Conservation (phyloP, 2,113 vertebrate species). For the Chionomys nivalis region DNA sequence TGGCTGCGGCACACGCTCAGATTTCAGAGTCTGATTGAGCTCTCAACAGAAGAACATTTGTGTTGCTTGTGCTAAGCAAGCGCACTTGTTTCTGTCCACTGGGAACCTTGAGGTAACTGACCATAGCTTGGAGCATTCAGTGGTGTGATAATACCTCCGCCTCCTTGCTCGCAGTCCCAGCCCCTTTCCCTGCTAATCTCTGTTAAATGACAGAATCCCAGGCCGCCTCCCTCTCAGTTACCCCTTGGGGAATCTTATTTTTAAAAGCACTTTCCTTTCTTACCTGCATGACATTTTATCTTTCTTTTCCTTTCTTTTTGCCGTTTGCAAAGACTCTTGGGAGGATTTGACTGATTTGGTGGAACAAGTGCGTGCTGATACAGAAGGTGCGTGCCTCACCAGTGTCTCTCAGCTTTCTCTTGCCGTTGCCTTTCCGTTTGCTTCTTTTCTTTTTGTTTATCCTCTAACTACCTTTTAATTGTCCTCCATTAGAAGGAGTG, state of each 20-base stretch:
- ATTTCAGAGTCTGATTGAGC: conserved; percentile 6
- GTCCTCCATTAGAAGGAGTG: conserved; percentile 57
- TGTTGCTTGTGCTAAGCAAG: not conserved
- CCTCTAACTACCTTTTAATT: conserved; percentile 73
- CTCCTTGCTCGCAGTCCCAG: not conserved
- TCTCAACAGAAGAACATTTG: conserved; percentile 16
- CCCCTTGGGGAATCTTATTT: conserved; percentile 80
- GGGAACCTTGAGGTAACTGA: not conserved
- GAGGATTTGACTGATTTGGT: conserved; percentile 97
- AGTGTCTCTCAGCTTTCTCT: conserved; percentile 83
- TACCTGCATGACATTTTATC: conserved; percentile 91
- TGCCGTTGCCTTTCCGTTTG: not conserved
- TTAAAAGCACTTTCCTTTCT: conserved; percentile 85
- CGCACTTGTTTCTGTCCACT: conserved; percentile 39
- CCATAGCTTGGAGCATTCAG: conserved; percentile 3
- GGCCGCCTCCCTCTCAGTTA: conserved; percentile 80
- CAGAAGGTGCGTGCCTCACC: conserved; percentile 93
- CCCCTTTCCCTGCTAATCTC: conserved; percentile 5
- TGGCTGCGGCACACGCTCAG: not conserved
- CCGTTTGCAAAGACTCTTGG: conserved; percentile 95
- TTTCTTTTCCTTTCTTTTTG: conserved; percentile 90
- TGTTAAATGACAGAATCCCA: conserved; percentile 61
- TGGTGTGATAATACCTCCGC: not conserved
- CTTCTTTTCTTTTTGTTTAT: conserved; percentile 47
- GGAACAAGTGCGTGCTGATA: conserved; percentile 93